Percentiles rank a stretch among this genome's conserved stretches.
These are phyloP conservation scores for Pterostichus madidus DNA, from an alignment of 2,888 invertebrate genomes.

Conservation along the genomic window DNA sequence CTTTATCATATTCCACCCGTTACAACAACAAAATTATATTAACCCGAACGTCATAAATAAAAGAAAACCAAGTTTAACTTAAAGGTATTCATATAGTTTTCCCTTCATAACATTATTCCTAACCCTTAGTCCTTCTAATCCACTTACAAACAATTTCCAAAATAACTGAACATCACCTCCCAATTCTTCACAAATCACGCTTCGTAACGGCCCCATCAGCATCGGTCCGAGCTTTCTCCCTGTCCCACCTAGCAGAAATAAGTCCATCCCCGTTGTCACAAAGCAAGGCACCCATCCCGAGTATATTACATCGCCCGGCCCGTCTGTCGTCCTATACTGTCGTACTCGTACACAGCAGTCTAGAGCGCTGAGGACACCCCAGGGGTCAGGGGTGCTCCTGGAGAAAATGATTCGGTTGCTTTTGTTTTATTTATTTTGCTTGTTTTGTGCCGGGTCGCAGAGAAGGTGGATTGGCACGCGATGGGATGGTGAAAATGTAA, in stretches of 20 bases:
- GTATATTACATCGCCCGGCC: neutral
- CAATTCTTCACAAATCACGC: neutral
- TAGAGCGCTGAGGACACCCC: neutral
- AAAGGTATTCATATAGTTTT: too few relatives aligned
- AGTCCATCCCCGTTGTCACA: neutral
- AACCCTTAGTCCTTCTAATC: neutral
- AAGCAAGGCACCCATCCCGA: neutral
- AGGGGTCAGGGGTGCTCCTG: neutral
- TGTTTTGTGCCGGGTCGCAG: slow-evolving; percentile 5
- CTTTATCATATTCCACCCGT: too few relatives aligned
- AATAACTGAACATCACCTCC: neutral
- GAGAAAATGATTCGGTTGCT: slow-evolving; percentile 32
- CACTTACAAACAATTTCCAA: neutral
- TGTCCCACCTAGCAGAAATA: neutral
- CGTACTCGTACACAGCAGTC: neutral
- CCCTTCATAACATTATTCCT: neutral
- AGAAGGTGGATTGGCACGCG: neutral
- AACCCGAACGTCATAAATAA: too few relatives aligned
- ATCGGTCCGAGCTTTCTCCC: neutral
- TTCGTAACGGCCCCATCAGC: neutral
- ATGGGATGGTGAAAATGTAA: slow-evolving; percentile 7
- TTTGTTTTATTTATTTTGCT: slow-evolving; percentile 35
- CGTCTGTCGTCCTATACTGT: neutral
- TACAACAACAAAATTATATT: too few relatives aligned
- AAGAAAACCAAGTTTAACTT: too few relatives aligned